Conservation (phyloP, 2,888 invertebrate species). For the Nomada hirtipes region DNA sequence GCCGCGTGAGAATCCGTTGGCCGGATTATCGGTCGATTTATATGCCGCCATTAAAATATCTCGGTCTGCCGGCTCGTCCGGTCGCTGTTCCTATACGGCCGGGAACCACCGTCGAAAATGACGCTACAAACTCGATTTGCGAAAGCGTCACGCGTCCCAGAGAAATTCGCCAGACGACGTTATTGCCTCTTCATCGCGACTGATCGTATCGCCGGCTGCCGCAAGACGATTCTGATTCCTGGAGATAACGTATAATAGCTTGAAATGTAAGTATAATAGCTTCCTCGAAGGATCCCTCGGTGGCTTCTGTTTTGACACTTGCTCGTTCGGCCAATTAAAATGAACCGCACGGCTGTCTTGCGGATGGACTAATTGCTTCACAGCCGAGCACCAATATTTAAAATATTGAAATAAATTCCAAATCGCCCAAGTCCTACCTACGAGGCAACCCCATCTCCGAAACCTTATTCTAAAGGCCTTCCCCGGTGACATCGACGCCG, state of each 20-base stretch:
- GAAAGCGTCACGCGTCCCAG: constrained; percentile 18
- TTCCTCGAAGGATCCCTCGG: too few relatives aligned
- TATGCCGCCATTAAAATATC: constrained; percentile 70
- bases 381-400: too few relatives aligned
- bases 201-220: constrained; percentile 42
- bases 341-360: constrained; percentile 20
- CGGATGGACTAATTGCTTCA: neutral
- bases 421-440: too few relatives aligned
- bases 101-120: neutral
- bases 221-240: neutral
- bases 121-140: constrained; percentile 7
- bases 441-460: too few relatives aligned
- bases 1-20: constrained; percentile 72
- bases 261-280: too few relatives aligned
- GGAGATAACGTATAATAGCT: too few relatives aligned
- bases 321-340: constrained; percentile 12
- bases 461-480: neutral
- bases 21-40: constrained; percentile 77
- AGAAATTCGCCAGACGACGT: constrained; percentile 41
- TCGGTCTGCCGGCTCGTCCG: constrained; percentile 29
- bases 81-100: neutral
- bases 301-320: neutral
- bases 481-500: neutral
- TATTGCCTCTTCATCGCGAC: constrained; percentile 39
- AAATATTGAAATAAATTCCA: too few relatives aligned